Conservation (phyloP, 2,888 invertebrate species). For the Drosophila greeni region DNA sequence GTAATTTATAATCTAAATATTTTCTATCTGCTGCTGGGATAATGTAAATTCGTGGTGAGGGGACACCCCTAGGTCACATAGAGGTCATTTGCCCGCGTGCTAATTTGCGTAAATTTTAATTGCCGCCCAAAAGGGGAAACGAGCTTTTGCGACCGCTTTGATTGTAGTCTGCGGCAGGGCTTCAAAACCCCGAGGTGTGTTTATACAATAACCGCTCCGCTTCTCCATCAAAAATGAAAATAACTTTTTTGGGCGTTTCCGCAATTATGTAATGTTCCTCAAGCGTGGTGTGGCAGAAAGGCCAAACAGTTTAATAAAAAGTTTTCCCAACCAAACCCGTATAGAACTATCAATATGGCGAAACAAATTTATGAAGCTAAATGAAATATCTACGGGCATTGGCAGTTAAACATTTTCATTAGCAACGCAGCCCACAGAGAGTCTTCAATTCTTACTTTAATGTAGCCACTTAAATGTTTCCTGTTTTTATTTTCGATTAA, state of each 20-base stretch:
- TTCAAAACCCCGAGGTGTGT: conserved; percentile 49
- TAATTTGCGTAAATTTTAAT: conserved; percentile 34
- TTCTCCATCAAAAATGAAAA: conserved; percentile 6
- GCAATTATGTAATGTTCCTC: conserved; percentile 68
- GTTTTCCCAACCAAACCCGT: conserved; percentile 5
- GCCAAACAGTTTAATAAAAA: conserved; percentile 39
- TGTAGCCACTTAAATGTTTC: background rate
- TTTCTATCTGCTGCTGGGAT: background rate
- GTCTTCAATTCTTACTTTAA: background rate
- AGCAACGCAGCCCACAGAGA: too few species aligned
- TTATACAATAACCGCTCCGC: conserved; percentile 48
- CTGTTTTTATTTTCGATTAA: too few species aligned
- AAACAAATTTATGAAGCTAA: too few species aligned
- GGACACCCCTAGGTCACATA: background rate
- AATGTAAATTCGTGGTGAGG: background rate
- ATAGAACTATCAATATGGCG: too few species aligned
- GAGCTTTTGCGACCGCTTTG: conserved; percentile 47
- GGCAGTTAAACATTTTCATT: too few species aligned
- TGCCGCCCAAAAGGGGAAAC: conserved; percentile 5
- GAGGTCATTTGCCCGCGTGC: conserved; percentile 10
- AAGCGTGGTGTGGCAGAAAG: conserved; percentile 45
- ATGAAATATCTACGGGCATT: too few species aligned
- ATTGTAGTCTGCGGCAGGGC: conserved; percentile 47
- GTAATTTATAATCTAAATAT: background rate
- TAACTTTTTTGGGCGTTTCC: conserved; percentile 21